Evolutionary conservation across 2,797 vertebrate genomes (phyloP), one percentile per base, ranked within the genome.

Genomic region (Gallinago solitaria): DNA sequence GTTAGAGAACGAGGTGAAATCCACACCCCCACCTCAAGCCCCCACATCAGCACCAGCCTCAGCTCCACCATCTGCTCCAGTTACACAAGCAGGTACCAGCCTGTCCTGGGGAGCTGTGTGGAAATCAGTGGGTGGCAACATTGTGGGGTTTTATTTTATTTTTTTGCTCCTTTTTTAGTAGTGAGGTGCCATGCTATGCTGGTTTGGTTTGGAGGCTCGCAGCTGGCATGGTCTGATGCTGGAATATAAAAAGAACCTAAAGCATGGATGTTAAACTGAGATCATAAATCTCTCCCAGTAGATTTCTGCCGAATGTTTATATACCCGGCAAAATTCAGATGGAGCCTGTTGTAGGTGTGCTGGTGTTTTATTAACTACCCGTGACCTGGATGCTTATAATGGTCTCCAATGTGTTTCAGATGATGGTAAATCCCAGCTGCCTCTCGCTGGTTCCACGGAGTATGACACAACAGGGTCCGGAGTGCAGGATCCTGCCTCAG

Each of bases 401-500:
- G 24, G 12, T 35, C 25, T 80, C 41, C 28, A 1, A 8, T 90
- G 35, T 59, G 21, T 91, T 96, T 18, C 95, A 99, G 99, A 98
- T 65, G 99, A 99, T 68, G 98, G 96, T 56, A 99, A 99, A 96
- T 98, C 99, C 28, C 96, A 98, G 28, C 97, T 99, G 92, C 96
- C 98, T 4, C 98, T 98, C 41, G 98, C 98, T 13, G 97, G 98
- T 54, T 98, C 98, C 20, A 87, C 98, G 0, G 99, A 99, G 9
- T 99, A 99, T 24, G 99, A 99, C 2, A 85, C 98, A 1, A 25
- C 98, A 0, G 98, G 98, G 8, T 97, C 98, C 14, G 98, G 98
- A 48, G 97, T 98, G 51, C 98, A 98, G 65, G 99, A 99, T 87
- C 95, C 98, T 16, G 95, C 97, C 12, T 94, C 97, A 2, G 57